Evolutionary conservation across 1,140 invertebrate genomes (phyloP), one percentile per base, ranked within the genome.

Genomic region (Drosophila littoralis): DNA sequence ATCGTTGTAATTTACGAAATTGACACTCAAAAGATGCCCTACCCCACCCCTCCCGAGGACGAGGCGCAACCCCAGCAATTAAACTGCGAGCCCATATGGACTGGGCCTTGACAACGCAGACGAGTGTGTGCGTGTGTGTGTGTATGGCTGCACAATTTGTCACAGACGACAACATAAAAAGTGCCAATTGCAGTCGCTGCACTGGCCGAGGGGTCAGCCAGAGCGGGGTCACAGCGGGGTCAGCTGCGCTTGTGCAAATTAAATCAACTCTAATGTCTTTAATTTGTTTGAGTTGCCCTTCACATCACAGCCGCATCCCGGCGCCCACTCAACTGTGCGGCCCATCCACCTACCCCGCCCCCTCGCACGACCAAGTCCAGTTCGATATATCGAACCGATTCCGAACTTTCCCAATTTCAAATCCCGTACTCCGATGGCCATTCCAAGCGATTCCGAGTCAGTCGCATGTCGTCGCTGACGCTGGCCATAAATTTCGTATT

Each of bases 1-100:
- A 90, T 89, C 73, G 84, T 79, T 89, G 84, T 89, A 89, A 89
- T 89, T 84, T 89, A 89, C 84, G 84, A 89, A 89, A 89, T 89
- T 89, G 84, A 90, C 84, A 89, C 84, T 89, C 81, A 67, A 89
- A 89, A 89, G 84, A 83, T 75, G 82, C 72, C 43, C 50, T 9
- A 36, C 46, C 36, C 7, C 59, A 69, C 22, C 22, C 15, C 15
- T 2, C 3, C 0, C 3, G 40, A 43, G 51, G 33, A 12, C 45
- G 43, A 66, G 66, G 66, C 68, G 48, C 73, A 72, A 77, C 75
- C 71, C 63, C 63, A 55, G 50, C 77, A 65, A 73, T 85, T 78
- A 80, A 75, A 59, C 32, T 33, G 43, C 50, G 10, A 51, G 46
- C 75, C 55, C 75, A 73, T 72, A 76, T 76, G 74, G 45, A 69